phyloP scores from a whole-genome alignment of 1,140 invertebrate genomes.

The Drosophila lacteicornis region DNA sequence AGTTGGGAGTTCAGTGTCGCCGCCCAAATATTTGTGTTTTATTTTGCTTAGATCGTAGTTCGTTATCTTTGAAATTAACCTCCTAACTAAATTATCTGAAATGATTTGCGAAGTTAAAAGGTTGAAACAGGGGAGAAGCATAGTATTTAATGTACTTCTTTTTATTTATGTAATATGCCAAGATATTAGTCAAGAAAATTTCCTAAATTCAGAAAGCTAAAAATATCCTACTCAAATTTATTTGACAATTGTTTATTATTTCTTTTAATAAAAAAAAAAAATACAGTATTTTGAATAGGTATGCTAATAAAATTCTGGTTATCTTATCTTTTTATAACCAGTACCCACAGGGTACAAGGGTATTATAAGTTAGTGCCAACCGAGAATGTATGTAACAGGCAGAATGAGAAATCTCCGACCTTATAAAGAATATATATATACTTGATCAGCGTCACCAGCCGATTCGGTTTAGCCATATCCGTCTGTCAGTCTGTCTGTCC shows the following conservation, averaged over 20 bases:
- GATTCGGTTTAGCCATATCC: too few species aligned
- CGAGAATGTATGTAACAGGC: too few species aligned
- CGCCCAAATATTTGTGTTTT: conserved; percentile 31
- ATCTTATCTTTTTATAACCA: not conserved
- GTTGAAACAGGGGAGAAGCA: conserved; percentile 3
- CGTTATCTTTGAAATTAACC: conserved; percentile 31
- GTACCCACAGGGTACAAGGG: too few species aligned
- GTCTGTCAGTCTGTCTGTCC: too few species aligned
- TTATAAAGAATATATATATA: too few species aligned
- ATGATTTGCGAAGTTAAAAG: conserved; percentile 9
- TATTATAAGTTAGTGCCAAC: too few species aligned
- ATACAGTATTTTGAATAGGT: not conserved
- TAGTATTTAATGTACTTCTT: conserved; percentile 14
- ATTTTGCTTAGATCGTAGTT: conserved; percentile 16
- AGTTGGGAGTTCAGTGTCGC: not conserved
- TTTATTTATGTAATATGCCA: not conserved
- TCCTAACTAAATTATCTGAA: not conserved
- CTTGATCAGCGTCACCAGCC: too few species aligned
- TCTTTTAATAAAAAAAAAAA: not conserved
- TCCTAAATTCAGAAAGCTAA: not conserved
- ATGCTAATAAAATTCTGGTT: not conserved
- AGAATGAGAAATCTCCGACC: too few species aligned
- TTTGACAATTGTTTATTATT: not conserved
- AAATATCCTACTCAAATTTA: not conserved
- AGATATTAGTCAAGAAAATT: not conserved